Base-by-base conservation (phyloP, 23 tunicate species). In the Trididemnum clinides region DNA sequence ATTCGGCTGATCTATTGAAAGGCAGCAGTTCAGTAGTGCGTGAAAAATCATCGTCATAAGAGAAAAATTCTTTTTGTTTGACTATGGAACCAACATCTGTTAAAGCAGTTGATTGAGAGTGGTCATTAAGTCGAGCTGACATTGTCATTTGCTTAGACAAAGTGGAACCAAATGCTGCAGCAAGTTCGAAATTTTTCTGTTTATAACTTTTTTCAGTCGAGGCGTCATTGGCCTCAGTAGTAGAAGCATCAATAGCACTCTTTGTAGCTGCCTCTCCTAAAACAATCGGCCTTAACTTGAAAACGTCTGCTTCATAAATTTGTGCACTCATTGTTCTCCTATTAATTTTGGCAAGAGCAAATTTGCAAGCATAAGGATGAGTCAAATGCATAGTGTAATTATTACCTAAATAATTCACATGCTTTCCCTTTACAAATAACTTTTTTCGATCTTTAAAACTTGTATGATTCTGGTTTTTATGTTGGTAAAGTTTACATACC, bases 361-460 rank as follows among this genome's bases (percentile, higher is more conserved):
- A 85, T 59, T 75, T 74, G 20, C 62, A 12, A 21, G 87, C 87
- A 73, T 85, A 34, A 22, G 88, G 88, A 35, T 85, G 59, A 15
- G 35, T 1, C 1, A 34, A 28, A 0, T 58, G 73, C 0, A 29
- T 30, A n/a, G 35, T 59, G 35, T 34, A 85, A 57, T 85, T 85
- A 57, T 85, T 74, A 32, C 88, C 88, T 0, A 85, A 22, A 74
- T 85, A 85, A 5, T 73, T 58, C 58, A 85, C 33, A 72, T 73
- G 73, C 23, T 28, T 36, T n/a, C 88, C 82, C 10, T 74, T 59
- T 1, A 57, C 88, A 25, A 74, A 34, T 22, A 85, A 44, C 73
- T 57, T 37, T 34, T 58, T 74, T 59, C 82, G 31, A 1, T 74
- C 28, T 58, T 66, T 28, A 50, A 70, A 51, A 20, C 36, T 71